Evolutionary conservation across 92 coral and sea anemone genomes (phyloP), one percentile per base, ranked within the genome.

Genomic region (Parazoanthus swiftii): DNA sequence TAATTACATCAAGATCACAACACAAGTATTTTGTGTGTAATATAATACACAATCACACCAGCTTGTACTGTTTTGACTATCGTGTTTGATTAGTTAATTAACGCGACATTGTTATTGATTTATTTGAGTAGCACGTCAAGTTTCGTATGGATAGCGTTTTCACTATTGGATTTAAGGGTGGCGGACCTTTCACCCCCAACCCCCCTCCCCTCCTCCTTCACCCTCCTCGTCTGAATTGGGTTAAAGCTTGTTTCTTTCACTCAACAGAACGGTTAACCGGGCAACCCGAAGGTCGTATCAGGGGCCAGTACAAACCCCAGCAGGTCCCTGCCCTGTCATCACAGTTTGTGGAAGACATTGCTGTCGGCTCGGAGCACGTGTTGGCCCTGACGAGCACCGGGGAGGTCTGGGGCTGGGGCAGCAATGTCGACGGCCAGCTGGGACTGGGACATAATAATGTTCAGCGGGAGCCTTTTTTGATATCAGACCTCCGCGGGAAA

Each of bases 341-440:
- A 29, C 95, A 93, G 71, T 94, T 93, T 76, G 90, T 91, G 13
- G 95, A 94, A 66, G 98, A 94, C 68, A 43, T 94, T 1, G 92
- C 93, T 1, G 98, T 94, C 51, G 98, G 98, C 68, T 93, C 98
- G 0, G 98, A 94, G 63, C 95, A 93, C 77, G 93, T 91, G 68
- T 94, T 94, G 3, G 98, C 93, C 15, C 86, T 94, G 6, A 93
- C 98, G 46, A 94, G 98, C 86, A 89, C 93, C 1, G 98, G 98
- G 58, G 98, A 94, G 88, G 98, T 94, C 48, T 94, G 95, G 95
- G 95, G 95, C 66, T 94, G 98, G 98, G 98, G 98, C 8, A 91
- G 90, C 63, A 94, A 93, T 88, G 94, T 92, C 29, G 98, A 94
- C 46, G 98, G 98, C 18, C 98, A 94, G 88, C 92, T 94, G 6